Evolutionary conservation across 2,113 vertebrate species (phyloP), one percentile per base, ranked within the genome.

Genomic region (Daubentonia madagascariensis): DNA sequence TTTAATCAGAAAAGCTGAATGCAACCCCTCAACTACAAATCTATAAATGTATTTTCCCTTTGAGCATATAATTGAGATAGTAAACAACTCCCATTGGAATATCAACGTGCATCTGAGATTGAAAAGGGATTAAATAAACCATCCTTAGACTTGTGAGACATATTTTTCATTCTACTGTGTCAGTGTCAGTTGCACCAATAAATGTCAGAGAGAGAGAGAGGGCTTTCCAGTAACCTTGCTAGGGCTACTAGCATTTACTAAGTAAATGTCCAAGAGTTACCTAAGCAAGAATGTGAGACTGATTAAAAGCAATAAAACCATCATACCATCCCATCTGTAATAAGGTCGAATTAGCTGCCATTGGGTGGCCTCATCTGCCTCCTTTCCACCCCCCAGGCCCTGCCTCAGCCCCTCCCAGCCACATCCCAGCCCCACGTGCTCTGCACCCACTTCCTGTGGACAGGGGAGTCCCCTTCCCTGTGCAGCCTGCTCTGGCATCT

Each of bases 121-220:
- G 97, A 81, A 67, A 91, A 76, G 88, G 79, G 93, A 80, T 96
- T 91, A 75, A 90, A 88, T 79, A 90, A 97, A 97, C 97, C 48
- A 63, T 37, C 86, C 78, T n/a, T 17, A 52, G 67, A 35, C 65
- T 30, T 6, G 10, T 0, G 37, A 48, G 23, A 20, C 87, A 85
- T 84, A 72, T 12, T 89, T 96, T 70, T 92, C 95, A 89, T 79
- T 89, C 83, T 85, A 0, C 37, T 89, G 8, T 52, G 72, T 73
- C 89, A 83, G 23, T 18, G 76, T 73, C 89, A 83, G 35, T 18
- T 67, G 5, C 7, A 75, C 52, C 48, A n/a, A 32, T 17, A 81
- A 54, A 72, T 23, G 52, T 85, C 73, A 90, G 43, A 63, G 45
- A 61, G 14, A 5, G 52, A 40, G 6, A 80, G 18, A 32, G 20